Evolutionary conservation across 2,113 vertebrate genomes (phyloP).

Genomic region (Daubentonia madagascariensis): DNA sequence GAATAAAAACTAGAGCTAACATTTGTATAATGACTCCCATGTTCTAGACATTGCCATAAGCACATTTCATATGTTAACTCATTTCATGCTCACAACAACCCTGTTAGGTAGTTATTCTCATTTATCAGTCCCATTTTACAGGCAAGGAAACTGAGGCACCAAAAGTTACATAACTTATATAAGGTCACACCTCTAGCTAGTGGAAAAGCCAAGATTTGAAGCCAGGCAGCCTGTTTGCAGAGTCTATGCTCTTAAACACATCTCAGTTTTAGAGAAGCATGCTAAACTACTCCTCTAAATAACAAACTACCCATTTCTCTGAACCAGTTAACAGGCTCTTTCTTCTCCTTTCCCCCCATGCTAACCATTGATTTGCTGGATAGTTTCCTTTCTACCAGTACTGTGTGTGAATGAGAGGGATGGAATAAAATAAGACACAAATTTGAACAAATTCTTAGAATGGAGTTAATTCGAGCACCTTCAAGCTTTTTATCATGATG

Average conservation of each 20-base stretch:
- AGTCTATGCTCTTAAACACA: not conserved
- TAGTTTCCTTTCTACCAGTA: constrained; percentile 4
- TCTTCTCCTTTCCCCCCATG: not conserved
- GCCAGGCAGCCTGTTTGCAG: not conserved
- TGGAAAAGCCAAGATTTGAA: not conserved
- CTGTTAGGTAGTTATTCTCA: not conserved
- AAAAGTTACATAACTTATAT: not conserved
- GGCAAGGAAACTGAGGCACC: not conserved
- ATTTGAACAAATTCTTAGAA: constrained; percentile 17
- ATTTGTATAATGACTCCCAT: not conserved
- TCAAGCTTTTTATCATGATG: not conserved
- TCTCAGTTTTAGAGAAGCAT: not conserved
- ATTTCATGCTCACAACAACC: not conserved
- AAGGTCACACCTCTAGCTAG: not conserved
- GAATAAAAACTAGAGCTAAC: constrained; percentile 44
- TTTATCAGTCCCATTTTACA: not conserved
- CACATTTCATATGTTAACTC: not conserved
- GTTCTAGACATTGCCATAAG: not conserved
- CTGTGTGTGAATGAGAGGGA: not conserved
- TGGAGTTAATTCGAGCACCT: not conserved
- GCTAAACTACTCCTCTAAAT: not conserved
- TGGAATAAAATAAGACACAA: not conserved
- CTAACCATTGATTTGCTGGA: not conserved
- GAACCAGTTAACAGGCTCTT: not conserved
- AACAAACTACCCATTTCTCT: not conserved